Evolutionary conservation across 2,113 vertebrate genomes (phyloP).

Genomic region (Helogale parvula): DNA sequence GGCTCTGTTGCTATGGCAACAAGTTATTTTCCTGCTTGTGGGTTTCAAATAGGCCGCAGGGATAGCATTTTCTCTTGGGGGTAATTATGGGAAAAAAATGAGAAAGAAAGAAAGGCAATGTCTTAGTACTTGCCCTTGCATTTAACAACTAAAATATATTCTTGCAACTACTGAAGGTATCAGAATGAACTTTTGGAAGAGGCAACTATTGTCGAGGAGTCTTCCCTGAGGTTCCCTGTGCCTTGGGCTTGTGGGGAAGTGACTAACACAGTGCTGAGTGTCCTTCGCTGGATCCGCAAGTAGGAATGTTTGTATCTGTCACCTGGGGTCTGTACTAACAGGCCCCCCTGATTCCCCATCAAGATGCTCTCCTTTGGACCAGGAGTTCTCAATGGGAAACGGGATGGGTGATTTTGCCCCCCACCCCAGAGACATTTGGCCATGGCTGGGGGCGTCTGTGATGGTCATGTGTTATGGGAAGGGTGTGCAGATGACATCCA

Average conservation of each 20-base stretch:
- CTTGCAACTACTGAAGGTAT: not conserved
- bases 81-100: not conserved
- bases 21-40: not conserved
- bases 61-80: slow-evolving; percentile 43
- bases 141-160: not conserved
- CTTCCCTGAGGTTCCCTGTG: not conserved
- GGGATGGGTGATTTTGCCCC: not conserved
- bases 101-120: not conserved
- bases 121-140: not conserved
- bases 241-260: not conserved
- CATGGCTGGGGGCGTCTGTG: not conserved
- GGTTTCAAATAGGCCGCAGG: not conserved
- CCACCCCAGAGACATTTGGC: not conserved
- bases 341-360: not conserved
- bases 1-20: slow-evolving; percentile 49
- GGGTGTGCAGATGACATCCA: not conserved
- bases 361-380: not conserved
- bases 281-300: not conserved
- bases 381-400: not conserved
- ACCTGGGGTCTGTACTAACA: not conserved
- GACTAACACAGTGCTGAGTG: not conserved
- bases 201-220: not conserved
- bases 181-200: not conserved
- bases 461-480: not conserved
- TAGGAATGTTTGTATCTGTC: not conserved